These are phyloP conservation scores for Gryllus longicercus DNA, from an alignment of 2,888 invertebrate species.

Conservation along the genomic window DNA sequence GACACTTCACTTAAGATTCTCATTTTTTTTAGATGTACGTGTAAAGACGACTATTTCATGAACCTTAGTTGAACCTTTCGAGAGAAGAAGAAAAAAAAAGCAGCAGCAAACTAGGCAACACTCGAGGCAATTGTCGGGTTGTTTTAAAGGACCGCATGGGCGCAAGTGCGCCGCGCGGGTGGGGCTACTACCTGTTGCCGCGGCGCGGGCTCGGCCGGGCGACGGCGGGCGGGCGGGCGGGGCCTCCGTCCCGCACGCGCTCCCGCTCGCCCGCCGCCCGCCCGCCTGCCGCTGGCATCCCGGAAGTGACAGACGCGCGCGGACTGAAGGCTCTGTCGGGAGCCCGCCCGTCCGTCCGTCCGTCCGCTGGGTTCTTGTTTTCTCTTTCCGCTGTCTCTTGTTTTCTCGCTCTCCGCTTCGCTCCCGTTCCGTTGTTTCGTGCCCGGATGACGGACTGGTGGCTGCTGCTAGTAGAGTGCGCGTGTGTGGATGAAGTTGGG, in stretches of 20 bases:
- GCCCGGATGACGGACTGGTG: not conserved
- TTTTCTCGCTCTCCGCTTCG: not conserved
- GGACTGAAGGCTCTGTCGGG: not conserved
- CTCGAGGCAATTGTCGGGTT: too few relatives aligned
- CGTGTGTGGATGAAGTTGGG: too few relatives aligned
- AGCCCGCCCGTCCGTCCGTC: not conserved
- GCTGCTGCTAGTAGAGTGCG: too few relatives aligned
- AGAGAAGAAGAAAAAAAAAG: too few relatives aligned
- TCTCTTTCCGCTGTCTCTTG: not conserved
- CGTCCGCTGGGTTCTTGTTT: not conserved
- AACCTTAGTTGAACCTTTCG: too few relatives aligned
- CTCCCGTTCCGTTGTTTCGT: not conserved
- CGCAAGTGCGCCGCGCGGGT: conserved; percentile 1
- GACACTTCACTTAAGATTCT: not conserved
- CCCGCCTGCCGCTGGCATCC: not conserved
- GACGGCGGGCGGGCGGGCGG: too few relatives aligned
- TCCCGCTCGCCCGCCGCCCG: too few relatives aligned
- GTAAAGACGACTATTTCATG: too few relatives aligned
- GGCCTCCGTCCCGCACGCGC: too few relatives aligned
- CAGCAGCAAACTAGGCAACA: too few relatives aligned
- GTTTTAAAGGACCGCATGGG: not conserved
- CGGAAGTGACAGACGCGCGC: not conserved
- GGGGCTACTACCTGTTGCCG: not conserved
- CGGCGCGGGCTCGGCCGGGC: not conserved
- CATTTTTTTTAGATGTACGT: too few relatives aligned